Percentiles rank a stretch among this genome's conserved stretches.
Conservation (phyloP, 2,888 invertebrate species). For the Thereva nobilitata region DNA sequence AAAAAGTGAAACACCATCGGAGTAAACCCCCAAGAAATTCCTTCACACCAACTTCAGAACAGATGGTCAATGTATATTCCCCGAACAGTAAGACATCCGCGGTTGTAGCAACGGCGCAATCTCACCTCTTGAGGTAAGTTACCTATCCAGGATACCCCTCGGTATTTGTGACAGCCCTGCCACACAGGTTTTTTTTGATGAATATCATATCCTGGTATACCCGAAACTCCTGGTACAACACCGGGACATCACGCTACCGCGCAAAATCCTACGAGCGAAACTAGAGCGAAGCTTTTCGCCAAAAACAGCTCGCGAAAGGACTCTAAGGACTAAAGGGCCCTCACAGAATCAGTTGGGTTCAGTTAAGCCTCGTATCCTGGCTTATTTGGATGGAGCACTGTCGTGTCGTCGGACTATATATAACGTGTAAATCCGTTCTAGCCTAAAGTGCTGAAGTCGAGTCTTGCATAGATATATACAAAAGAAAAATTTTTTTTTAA, state of each 20-base stretch:
- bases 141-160: background rate
- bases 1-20: constrained; percentile 31
- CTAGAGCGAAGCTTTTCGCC: background rate
- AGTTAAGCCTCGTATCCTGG: constrained; percentile 40
- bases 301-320: background rate
- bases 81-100: constrained; percentile 2
- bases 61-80: constrained; percentile 29
- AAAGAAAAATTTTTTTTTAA: constrained; percentile 1
- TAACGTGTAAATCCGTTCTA: constrained; percentile 13
- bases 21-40: constrained; percentile 22
- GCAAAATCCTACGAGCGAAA: constrained; percentile 30
- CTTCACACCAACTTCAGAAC: constrained; percentile 18
- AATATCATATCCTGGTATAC: background rate
- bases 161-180: constrained; percentile 7
- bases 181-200: constrained; percentile 5
- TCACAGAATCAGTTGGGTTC: constrained; percentile 4
- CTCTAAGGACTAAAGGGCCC: background rate
- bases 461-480: too few species aligned
- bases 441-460: background rate
- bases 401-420: constrained; percentile 13
- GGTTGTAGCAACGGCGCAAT: constrained; percentile 22
- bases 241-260: constrained; percentile 17
- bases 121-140: constrained; percentile 29
- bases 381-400: constrained; percentile 39
- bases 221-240: constrained; percentile 3